Conservation (phyloP, 2,888 invertebrate species). For the Ceraclea dissimilis region DNA sequence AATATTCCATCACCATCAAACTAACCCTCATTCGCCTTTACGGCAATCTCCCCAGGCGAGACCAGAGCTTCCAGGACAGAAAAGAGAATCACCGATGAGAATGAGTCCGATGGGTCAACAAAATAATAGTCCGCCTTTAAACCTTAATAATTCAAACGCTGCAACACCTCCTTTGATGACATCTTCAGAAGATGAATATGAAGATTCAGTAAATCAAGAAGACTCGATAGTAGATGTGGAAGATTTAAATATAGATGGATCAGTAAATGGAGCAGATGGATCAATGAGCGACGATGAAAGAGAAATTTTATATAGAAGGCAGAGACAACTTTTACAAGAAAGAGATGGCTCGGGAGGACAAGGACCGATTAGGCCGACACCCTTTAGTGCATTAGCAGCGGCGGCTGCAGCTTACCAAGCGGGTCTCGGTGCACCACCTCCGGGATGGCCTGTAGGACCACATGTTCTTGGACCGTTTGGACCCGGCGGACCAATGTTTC, state of each 20-base stretch:
- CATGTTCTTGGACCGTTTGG: conserved; percentile 54
- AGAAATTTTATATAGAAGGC: conserved; percentile 28
- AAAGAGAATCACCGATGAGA: conserved; percentile 33
- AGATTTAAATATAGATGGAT: conserved; percentile 56
- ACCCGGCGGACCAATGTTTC: conserved; percentile 58
- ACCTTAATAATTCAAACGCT: conserved; percentile 44
- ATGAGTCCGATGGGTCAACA: conserved; percentile 19
- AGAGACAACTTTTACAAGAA: conserved; percentile 35
- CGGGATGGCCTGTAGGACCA: conserved; percentile 48
- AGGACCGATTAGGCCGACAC: conserved; percentile 67
- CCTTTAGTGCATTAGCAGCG: conserved; percentile 68
- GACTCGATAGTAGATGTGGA: conserved; percentile 73
- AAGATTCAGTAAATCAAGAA: conserved; percentile 61
- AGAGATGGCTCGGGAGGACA: conserved; percentile 30
- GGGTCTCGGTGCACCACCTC: conserved; percentile 50
- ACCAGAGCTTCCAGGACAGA: conserved; percentile 43
- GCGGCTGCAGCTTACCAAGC: conserved; percentile 58
- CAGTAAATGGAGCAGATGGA: conserved; percentile 41
- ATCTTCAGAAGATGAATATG: conserved; percentile 56
- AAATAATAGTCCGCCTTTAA: conserved; percentile 32
- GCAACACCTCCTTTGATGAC: conserved; percentile 32
- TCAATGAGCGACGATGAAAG: conserved; percentile 35
- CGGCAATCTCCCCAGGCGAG: conserved; percentile 44
- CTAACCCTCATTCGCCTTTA: conserved; percentile 44
- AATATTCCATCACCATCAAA: conserved; percentile 46